Conservation (phyloP, 2,888 invertebrate genomes). For the Lamellibrachia columna region DNA sequence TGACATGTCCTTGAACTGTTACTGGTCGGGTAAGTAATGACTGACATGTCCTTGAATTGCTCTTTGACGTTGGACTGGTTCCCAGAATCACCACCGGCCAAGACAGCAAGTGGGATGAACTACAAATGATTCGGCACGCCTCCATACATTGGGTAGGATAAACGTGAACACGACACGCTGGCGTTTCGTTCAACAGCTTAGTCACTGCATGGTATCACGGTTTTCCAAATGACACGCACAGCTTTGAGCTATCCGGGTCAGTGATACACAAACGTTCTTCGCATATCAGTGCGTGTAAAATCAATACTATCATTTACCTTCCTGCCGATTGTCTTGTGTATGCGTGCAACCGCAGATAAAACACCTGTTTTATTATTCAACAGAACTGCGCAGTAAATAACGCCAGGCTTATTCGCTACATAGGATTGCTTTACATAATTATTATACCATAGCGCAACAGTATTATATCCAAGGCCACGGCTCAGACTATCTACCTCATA, state of each 20-base stretch:
- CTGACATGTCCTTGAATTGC: too few species aligned
- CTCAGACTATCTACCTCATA: background rate
- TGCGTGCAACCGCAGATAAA: background rate
- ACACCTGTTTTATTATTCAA: background rate
- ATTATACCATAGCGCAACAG: background rate
- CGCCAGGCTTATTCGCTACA: background rate
- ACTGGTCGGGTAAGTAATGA: too few species aligned
- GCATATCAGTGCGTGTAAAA: background rate
- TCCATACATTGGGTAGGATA: background rate
- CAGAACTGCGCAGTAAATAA: background rate
- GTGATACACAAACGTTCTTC: background rate
- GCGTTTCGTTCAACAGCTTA: background rate
- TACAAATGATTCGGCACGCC: too few species aligned
- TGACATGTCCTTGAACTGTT: too few species aligned
- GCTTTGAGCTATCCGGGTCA: background rate
- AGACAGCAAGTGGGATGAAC: too few species aligned
- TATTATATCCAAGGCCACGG: background rate
- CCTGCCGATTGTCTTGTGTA: background rate
- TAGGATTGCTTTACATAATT: background rate
- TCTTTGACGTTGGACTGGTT: too few species aligned
- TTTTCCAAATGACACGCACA: background rate
- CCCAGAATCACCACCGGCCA: too few species aligned
- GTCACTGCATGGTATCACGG: background rate
- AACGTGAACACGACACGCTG: background rate
- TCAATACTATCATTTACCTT: background rate